Percentiles rank a stretch among this genome's conserved stretches.
These are phyloP conservation scores for Lampropteryx suffumata DNA, from an alignment of 2,888 invertebrate genomes.

Conservation along the genomic window DNA sequence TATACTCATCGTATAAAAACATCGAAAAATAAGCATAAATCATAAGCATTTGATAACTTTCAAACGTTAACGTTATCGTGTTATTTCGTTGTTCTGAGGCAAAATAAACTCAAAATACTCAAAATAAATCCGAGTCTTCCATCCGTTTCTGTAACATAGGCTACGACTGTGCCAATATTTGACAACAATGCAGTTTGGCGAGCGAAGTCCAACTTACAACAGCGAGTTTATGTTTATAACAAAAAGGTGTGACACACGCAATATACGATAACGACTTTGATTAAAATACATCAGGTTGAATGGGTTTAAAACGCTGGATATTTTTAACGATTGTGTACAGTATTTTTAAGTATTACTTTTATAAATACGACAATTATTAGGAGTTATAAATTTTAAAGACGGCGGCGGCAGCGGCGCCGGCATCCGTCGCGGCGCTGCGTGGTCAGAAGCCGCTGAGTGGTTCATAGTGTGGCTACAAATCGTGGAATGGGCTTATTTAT, in stretches of 20 bases:
- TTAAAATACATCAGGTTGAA: slow-evolving; percentile 28
- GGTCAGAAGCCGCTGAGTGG: slow-evolving; percentile 2
- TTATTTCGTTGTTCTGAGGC: too few species aligned
- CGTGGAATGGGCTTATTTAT: slow-evolving; percentile 36
- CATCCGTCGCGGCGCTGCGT: slow-evolving; percentile 21
- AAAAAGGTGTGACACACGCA: slow-evolving; percentile 20
- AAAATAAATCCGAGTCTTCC: too few species aligned
- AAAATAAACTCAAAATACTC: too few species aligned
- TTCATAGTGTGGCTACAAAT: slow-evolving; percentile 32
- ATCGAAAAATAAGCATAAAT: too few species aligned
- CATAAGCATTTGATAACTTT: too few species aligned
- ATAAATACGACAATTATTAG: slow-evolving; percentile 36
- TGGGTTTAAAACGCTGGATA: slow-evolving; percentile 29
- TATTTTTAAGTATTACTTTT: slow-evolving; percentile 35
- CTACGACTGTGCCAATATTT: slow-evolving; percentile 1
- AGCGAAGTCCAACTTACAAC: slow-evolving; percentile 3
- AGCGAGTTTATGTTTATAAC: slow-evolving; percentile 18
- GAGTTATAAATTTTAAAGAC: slow-evolving; percentile 45
- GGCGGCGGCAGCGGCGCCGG: slow-evolving; percentile 49
- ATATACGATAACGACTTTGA: slow-evolving; percentile 16
- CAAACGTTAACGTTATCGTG: too few species aligned
- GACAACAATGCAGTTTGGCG: background rate
- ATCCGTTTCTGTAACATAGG: too few species aligned
- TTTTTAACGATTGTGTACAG: slow-evolving; percentile 28
- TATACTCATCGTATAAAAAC: too few species aligned